These are phyloP conservation scores for Dynastes maya DNA, from an alignment of 2,888 invertebrate species.

Conservation along the genomic window DNA sequence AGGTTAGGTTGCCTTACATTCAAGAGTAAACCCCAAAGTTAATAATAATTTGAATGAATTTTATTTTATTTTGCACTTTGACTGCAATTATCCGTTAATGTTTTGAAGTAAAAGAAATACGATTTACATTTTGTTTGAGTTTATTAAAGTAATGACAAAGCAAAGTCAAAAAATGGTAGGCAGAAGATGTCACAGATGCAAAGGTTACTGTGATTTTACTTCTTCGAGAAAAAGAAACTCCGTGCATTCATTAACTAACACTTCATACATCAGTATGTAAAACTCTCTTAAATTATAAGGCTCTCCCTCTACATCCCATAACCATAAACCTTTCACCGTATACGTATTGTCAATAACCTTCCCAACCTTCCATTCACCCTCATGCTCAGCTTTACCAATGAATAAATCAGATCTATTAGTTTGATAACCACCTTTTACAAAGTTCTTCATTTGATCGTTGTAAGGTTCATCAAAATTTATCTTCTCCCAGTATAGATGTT, in stretches of 20 bases:
- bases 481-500: constrained; percentile 2
- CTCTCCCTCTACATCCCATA: background rate
- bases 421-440: constrained; percentile 2
- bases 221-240: too few relatives aligned
- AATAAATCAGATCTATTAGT: background rate
- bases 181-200: too few relatives aligned
- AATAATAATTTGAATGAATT: too few relatives aligned
- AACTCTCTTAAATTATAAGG: background rate
- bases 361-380: constrained; percentile 18
- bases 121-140: too few relatives aligned
- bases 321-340: background rate
- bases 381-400: constrained; percentile 10
- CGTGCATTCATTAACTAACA: background rate
- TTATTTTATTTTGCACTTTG: too few relatives aligned
- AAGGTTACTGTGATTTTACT: too few relatives aligned
- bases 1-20: too few relatives aligned
- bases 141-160: too few relatives aligned
- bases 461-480: background rate
- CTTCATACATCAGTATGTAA: background rate
- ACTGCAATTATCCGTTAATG: too few relatives aligned
- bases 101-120: too few relatives aligned
- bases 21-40: too few relatives aligned
- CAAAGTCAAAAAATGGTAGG: too few relatives aligned
- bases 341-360: background rate
- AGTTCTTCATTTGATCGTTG: background rate